Conservation (phyloP, 2,113 vertebrate genomes). For the Sitta europaea region DNA sequence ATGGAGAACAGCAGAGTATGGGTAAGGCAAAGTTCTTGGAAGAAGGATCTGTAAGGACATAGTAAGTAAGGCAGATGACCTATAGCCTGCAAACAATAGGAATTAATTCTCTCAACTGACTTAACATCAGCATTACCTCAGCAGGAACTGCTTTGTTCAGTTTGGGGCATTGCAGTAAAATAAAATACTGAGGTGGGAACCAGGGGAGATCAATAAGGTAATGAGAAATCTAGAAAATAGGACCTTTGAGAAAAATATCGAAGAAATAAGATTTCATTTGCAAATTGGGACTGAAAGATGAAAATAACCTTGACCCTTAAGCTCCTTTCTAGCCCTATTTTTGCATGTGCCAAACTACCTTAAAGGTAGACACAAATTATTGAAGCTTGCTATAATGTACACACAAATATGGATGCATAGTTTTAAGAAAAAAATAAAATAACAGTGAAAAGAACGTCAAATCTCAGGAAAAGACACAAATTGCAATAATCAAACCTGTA, state of each 20-base stretch:
- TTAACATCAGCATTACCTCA: neutral
- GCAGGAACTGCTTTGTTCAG: neutral
- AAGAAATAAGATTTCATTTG: neutral
- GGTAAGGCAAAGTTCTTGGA: neutral
- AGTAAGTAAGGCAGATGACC: neutral
- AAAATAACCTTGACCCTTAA: neutral
- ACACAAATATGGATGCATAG: neutral
- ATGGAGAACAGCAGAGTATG: neutral
- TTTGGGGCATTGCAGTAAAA: neutral
- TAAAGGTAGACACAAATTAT: neutral
- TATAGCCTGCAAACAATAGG: neutral
- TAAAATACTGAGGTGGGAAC: neutral
- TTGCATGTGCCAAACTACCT: neutral
- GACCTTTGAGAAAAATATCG: neutral
- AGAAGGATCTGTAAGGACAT: neutral
- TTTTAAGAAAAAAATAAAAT: neutral
- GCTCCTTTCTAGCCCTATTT: neutral
- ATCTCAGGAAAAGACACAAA: neutral
- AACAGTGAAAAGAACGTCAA: neutral
- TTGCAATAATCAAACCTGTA: neutral
- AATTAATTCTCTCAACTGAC: neutral
- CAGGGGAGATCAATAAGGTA: neutral
- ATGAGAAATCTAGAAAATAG: neutral
- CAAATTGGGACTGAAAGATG: neutral
- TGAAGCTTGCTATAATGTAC: neutral